Conservation (phyloP, 1,140 invertebrate genomes). For the Eurosta solidaginis region DNA sequence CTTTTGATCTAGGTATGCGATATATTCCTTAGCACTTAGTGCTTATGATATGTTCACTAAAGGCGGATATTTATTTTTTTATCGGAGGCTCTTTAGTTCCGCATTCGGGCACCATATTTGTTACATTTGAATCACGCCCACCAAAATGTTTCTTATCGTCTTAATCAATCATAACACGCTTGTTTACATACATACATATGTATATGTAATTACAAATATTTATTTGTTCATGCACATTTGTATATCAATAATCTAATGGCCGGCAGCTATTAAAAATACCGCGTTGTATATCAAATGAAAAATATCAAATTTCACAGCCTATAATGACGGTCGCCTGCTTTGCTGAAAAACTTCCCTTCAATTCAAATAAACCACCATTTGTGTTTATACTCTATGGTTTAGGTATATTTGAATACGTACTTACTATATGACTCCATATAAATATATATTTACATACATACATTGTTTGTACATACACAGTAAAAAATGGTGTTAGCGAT, state of each 20-base stretch:
- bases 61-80: too few relatives aligned
- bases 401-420: neutral
- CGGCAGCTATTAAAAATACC: neutral
- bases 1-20: too few relatives aligned
- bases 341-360: neutral
- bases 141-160: neutral
- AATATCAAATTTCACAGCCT: constrained; percentile 9
- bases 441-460: too few relatives aligned
- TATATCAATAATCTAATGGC: neutral
- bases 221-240: neutral
- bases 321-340: constrained; percentile 5
- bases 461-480: too few relatives aligned
- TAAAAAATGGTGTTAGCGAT: too few relatives aligned
- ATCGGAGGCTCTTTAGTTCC: too few relatives aligned
- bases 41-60: too few relatives aligned
- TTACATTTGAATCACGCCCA: too few relatives aligned
- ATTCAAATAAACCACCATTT: neutral
- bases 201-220: neutral
- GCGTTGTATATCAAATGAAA: neutral
- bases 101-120: too few relatives aligned
- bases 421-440: too few relatives aligned
- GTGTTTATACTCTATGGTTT: constrained; percentile 4
- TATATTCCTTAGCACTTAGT: too few relatives aligned
- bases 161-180: neutral
- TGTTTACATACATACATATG: neutral